A percentile compares a stretch with the other conserved stretches of the same genome.
These are phyloP conservation scores for Agonopterix alstromeriana DNA, from an alignment of 2,888 invertebrate genomes.

Conservation along the genomic window DNA sequence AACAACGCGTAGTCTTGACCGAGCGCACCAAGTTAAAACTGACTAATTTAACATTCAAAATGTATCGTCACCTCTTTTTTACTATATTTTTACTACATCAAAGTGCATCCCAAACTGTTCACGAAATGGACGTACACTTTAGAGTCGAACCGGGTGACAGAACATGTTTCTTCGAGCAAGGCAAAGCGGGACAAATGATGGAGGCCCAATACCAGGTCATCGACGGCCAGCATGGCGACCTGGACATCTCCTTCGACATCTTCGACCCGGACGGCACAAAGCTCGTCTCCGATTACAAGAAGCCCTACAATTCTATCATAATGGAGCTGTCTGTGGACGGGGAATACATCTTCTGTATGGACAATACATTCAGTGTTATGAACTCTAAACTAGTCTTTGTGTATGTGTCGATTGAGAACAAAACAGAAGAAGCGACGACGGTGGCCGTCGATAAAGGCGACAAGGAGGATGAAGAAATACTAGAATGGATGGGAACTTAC, in stretches of 20 bases:
- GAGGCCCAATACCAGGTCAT: constrained; percentile 76
- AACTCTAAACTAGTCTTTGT: constrained; percentile 89
- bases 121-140: constrained; percentile 52
- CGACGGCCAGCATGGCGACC: constrained; percentile 89
- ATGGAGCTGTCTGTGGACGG: constrained; percentile 78
- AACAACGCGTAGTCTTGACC: too few relatives aligned
- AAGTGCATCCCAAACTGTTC: constrained; percentile 28
- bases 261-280: constrained; percentile 79
- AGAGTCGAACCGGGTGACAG: constrained; percentile 51
- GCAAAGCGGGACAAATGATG: constrained; percentile 47
- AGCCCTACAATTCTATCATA: constrained; percentile 81
- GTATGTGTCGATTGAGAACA: constrained; percentile 82
- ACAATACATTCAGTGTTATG: constrained; percentile 88
- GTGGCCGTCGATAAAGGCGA: constrained; percentile 23
- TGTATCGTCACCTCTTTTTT: constrained; percentile 13
- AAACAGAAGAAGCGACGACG: constrained; percentile 40
- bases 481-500: constrained; percentile 49
- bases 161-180: constrained; percentile 56
- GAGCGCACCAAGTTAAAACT: background rate
- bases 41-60: constrained; percentile 6
- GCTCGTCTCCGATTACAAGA: constrained; percentile 80
- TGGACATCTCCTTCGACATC: constrained; percentile 87
- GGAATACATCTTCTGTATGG: constrained; percentile 90
- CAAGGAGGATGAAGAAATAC: constrained; percentile 43
- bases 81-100: constrained; percentile 15